Percentiles rank a stretch among this genome's conserved stretches.
phyloP scores from a whole-genome alignment of 2,113 vertebrate species.

The Jaculus jaculus region DNA sequence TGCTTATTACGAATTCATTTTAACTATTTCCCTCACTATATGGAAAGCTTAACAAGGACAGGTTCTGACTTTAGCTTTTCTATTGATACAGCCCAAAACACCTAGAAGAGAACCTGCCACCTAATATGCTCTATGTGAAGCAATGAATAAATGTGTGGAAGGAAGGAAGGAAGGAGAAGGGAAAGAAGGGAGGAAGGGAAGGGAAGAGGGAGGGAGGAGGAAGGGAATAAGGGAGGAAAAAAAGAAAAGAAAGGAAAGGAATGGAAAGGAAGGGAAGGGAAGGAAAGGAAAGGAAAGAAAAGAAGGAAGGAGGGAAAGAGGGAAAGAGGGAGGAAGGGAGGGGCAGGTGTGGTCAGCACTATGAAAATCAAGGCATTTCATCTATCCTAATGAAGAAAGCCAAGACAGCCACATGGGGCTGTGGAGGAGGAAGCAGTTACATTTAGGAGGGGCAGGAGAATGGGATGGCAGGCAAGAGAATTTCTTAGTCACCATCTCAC shows the following conservation, averaged over 20 bases:
- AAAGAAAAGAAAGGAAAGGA: too few relatives aligned
- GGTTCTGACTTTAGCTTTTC: not conserved
- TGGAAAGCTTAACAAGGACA: not conserved
- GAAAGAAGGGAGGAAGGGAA: too few relatives aligned
- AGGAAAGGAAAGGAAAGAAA: too few relatives aligned
- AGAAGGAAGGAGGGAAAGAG: too few relatives aligned
- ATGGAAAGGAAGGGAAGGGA: accelerated
- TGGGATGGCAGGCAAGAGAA: not conserved
- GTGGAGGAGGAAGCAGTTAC: accelerated
- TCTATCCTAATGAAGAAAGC: too few relatives aligned
- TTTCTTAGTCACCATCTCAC: not conserved
- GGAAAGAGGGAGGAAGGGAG: not conserved
- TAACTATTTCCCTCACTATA: not conserved
- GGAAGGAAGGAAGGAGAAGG: not conserved
- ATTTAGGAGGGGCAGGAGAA: not conserved
- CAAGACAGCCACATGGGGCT: not conserved
- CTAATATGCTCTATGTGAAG: not conserved
- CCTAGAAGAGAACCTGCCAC: not conserved
- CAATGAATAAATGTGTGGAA: not conserved
- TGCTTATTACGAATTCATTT: not conserved
- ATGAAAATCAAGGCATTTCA: not conserved
- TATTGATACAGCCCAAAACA: not conserved
- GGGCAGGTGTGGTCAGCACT: not conserved
- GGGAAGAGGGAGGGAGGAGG: too few relatives aligned
- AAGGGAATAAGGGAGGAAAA: not conserved